A percentile compares a stretch with the other conserved stretches of the same genome.
Conservation (phyloP, 2,888 invertebrate species). For the Diogma glabrata region DNA sequence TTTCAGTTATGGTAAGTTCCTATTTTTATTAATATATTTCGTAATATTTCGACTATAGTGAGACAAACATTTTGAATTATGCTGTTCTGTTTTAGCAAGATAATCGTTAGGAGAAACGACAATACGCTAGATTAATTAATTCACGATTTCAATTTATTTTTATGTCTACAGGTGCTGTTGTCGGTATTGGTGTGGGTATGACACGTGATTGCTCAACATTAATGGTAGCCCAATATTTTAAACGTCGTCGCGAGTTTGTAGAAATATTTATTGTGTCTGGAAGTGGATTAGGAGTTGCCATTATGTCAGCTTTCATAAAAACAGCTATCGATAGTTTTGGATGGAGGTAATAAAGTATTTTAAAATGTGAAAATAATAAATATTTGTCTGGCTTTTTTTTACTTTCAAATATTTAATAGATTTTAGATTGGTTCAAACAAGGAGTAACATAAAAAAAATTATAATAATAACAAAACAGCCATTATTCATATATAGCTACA, state of each 20-base stretch:
- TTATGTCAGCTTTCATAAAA: slow-evolving; percentile 73
- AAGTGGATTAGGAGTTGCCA: slow-evolving; percentile 71
- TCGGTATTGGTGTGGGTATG: slow-evolving; percentile 73
- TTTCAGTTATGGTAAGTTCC: slow-evolving; percentile 61
- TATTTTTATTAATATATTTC: no score
- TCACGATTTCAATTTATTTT: not conserved
- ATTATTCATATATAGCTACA: no score
- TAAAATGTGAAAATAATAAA: not conserved
- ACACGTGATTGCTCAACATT: slow-evolving; percentile 76
- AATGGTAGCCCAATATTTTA: slow-evolving; percentile 88
- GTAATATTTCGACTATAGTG: no score
- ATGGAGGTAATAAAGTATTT: slow-evolving; percentile 16
- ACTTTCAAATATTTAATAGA: not conserved
- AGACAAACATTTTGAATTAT: not conserved
- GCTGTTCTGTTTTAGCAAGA: not conserved
- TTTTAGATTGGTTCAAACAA: not conserved
- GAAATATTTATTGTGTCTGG: slow-evolving; percentile 82
- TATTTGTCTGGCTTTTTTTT: not conserved
- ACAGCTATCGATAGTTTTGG: slow-evolving; percentile 43
- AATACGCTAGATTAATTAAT: not conserved
- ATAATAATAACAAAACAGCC: no score
- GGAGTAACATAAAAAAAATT: no score
- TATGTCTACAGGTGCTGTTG: slow-evolving; percentile 43
- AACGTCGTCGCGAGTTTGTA: slow-evolving; percentile 68
- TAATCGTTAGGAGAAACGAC: not conserved